A percentile compares a stretch with the other conserved stretches of the same genome.
Evolutionary conservation across 1,140 invertebrate genomes (phyloP).

Genomic region (Lasioglossum baleicum): DNA sequence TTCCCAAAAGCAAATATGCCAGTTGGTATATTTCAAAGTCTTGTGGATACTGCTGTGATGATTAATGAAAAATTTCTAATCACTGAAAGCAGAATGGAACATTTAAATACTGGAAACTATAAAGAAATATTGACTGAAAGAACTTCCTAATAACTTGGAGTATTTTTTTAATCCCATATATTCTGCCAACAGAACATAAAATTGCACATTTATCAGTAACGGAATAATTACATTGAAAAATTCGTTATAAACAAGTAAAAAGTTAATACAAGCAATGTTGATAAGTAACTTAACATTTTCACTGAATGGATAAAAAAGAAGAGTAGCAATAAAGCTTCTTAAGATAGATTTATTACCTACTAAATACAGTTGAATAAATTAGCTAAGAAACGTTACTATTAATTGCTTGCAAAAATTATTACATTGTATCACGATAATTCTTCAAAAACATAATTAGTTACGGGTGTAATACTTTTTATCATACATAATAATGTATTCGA

Average conservation of each 20-base stretch:
- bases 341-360: constrained; percentile 58
- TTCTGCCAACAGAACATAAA: no score
- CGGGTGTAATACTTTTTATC: constrained; percentile 40
- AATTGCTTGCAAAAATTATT: constrained; percentile 21
- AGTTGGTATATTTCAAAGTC: constrained; percentile 35
- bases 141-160: not conserved
- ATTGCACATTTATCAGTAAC: no score
- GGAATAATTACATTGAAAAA: not conserved
- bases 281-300: constrained; percentile 11
- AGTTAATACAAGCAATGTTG: not conserved
- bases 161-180: no score
- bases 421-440: constrained; percentile 15
- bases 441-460: constrained; percentile 28
- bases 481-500: constrained; percentile 41
- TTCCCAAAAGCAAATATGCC: constrained; percentile 55
- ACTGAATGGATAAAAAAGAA: constrained; percentile 22
- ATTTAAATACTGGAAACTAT: not conserved
- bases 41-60: constrained; percentile 47
- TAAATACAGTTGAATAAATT: constrained; percentile 61
- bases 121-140: not conserved
- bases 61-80: constrained; percentile 11
- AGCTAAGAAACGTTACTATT: constrained; percentile 42
- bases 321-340: constrained; percentile 17
- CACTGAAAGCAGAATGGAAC: constrained; percentile 14
- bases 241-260: no score